Evolutionary conservation across 2,113 vertebrate species (phyloP).

Genomic region (Dromiciops gliroides): DNA sequence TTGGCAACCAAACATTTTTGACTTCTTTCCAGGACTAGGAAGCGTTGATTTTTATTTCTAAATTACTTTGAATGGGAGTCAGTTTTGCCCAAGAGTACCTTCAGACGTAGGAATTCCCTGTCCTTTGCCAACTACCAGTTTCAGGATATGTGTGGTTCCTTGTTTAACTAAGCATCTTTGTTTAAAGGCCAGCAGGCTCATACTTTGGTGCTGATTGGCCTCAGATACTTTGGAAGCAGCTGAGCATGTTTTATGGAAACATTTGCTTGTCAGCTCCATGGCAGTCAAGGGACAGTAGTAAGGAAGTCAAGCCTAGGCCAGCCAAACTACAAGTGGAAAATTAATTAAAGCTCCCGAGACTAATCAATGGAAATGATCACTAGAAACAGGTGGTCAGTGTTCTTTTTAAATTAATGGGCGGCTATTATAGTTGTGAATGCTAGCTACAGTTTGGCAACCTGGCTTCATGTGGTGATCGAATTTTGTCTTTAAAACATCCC

Average conservation of each 20-base stretch:
- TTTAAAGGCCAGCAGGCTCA: background rate
- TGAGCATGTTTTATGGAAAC: constrained; percentile 6
- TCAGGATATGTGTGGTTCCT: constrained; percentile 11
- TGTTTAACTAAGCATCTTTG: background rate
- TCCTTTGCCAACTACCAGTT: constrained; percentile 18
- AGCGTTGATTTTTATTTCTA: constrained; percentile 26
- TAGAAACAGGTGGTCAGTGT: constrained; percentile 37
- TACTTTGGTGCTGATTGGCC: constrained; percentile 3
- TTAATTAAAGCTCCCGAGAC: constrained; percentile 37
- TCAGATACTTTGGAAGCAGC: constrained; percentile 16
- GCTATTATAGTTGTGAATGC: constrained; percentile 58
- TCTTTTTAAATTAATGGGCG: constrained; percentile 45
- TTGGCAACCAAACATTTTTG: background rate
- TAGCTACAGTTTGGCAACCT: background rate
- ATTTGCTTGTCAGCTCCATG: constrained; percentile 24
- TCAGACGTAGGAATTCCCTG: constrained; percentile 9
- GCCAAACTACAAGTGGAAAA: constrained; percentile 36
- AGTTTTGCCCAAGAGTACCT: constrained; percentile 20
- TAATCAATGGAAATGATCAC: constrained; percentile 32
- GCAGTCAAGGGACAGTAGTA: constrained; percentile 7
- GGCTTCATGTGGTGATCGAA: constrained; percentile 31
- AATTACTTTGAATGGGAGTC: background rate
- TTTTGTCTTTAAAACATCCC: background rate
- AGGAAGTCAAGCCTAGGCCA: background rate
- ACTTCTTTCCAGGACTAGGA: constrained; percentile 24